These are phyloP conservation scores for Hyposmocoma kahamanoa DNA, from an alignment of 1,140 invertebrate genomes.

Conservation along the genomic window DNA sequence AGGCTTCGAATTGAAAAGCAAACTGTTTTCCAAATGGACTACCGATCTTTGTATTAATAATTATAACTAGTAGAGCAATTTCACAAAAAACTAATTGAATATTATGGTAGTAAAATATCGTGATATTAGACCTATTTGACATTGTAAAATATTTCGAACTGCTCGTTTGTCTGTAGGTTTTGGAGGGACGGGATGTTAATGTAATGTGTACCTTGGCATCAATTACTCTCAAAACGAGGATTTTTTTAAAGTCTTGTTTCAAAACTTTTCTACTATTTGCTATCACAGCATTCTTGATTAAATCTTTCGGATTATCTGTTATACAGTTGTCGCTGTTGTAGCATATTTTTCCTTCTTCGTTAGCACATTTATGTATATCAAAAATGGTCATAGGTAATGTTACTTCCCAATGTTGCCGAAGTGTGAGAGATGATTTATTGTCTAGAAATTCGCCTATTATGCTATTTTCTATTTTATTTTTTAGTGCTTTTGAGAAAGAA, in stretches of 20 bases:
- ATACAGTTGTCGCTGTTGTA: slow-evolving; percentile 43
- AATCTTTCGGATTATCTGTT: slow-evolving; percentile 41
- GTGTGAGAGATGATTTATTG: slow-evolving; percentile 33
- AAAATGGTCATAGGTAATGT: slow-evolving; percentile 46
- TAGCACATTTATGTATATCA: slow-evolving; percentile 56
- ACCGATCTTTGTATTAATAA: too few relatives aligned
- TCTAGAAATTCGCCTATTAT: slow-evolving; percentile 46
- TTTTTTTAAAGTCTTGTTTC: slow-evolving; percentile 35
- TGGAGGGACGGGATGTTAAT: neutral
- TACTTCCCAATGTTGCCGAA: slow-evolving; percentile 54
- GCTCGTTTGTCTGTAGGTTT: neutral
- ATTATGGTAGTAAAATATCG: too few relatives aligned
- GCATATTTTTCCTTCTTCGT: slow-evolving; percentile 47
- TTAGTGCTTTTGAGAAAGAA: slow-evolving; percentile 39
- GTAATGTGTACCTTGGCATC: slow-evolving; percentile 36
- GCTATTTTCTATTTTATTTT: slow-evolving; percentile 50
- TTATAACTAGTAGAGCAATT: too few relatives aligned
- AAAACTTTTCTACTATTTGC: slow-evolving; percentile 31
- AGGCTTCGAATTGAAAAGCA: too few relatives aligned
- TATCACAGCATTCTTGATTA: slow-evolving; percentile 49
- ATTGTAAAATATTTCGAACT: neutral
- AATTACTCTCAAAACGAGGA: slow-evolving; percentile 40
- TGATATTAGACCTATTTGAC: neutral
- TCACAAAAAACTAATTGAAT: too few relatives aligned
- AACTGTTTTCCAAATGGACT: too few relatives aligned